Base-by-base conservation (phyloP, 2,888 invertebrate species). In the Periphyllus acericola region DNA sequence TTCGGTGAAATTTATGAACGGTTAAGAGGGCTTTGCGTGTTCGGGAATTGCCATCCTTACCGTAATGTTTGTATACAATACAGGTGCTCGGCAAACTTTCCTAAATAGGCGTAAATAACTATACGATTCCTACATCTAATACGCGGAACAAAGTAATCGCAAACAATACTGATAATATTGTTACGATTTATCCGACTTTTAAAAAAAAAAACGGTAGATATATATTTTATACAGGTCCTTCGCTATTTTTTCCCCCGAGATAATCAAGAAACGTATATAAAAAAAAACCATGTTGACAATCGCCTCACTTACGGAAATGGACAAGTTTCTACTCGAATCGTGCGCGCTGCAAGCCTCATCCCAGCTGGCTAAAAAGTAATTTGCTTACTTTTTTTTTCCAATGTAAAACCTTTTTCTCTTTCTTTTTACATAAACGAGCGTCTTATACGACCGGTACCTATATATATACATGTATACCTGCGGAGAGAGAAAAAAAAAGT, bases 401-500 rank as follows among this genome's bases (percentile, higher is more conserved):
- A 32, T 14, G 72, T 72, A 82, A 83, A 60, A 83, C 60, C 83
- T 34, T 72, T 72, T 72, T 36, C 14, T 74, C 25, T 21, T 21
- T 21, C 25, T 36, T 72, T 72, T 21, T 29, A 75, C 40, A 40
- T 75, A 83, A 83, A 75, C 66, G 75, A 75, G 66, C 40, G n/a
- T 74, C n/a, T 46, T 74, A 25, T 52, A 36, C 6, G 19, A 6
- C 19, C 32, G 3, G 14, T 8, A 6, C 4, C 2, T 11, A 11
- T 19, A 32, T 46, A 34, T 36, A 29, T 32, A 21, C 29, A 32
- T 46, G n/a, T 36, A 29, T 32, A 21, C 29, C 9, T 46, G 46
- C 46, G 46, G n/a, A 25, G 21, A 32, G n/a, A n/a, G n/a, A 79
- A 60, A 78, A 76, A 79, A 87, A 71, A 80, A 72, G 74, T 74